phyloP scores from a whole-genome alignment of 92 coral and sea anemone species.

The Palythoa heliodiscus region DNA sequence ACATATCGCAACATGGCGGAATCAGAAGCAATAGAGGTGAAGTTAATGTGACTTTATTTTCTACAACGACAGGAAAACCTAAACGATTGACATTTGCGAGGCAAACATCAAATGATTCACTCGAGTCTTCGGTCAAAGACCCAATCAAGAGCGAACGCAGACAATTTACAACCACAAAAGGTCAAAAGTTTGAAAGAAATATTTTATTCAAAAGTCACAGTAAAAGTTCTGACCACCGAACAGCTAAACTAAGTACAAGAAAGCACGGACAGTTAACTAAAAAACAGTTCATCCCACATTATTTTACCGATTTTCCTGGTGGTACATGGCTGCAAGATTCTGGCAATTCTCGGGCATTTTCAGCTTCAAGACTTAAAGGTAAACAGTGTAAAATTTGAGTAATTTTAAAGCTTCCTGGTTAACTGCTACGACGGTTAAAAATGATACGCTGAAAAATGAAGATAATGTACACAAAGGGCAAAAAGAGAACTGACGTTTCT shows the following conservation, averaged over 20 bases:
- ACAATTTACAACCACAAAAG: neutral
- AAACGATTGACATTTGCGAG: neutral
- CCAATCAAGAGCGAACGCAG: neutral
- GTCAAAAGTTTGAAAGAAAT: constrained; percentile 11
- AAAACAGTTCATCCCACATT: constrained; percentile 56
- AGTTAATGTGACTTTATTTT: neutral
- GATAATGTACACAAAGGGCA: too few species aligned
- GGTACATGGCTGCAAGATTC: constrained; percentile 24
- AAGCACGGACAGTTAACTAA: neutral
- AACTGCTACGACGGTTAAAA: too few species aligned
- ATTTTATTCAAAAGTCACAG: neutral
- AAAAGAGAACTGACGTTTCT: too few species aligned
- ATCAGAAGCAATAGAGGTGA: neutral
- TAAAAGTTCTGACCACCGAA: neutral
- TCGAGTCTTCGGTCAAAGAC: neutral
- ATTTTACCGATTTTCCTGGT: constrained; percentile 43
- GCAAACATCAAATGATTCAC: neutral
- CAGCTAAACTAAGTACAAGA: neutral
- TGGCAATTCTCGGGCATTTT: neutral
- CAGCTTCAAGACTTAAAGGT: constrained; percentile 16
- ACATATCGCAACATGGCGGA: neutral
- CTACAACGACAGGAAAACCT: neutral
- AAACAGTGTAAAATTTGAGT: neutral
- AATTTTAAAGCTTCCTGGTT: too few species aligned
- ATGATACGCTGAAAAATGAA: too few species aligned